Evolutionary conservation across 2,113 vertebrate species (phyloP).

Genomic region (Uria lomvia): DNA sequence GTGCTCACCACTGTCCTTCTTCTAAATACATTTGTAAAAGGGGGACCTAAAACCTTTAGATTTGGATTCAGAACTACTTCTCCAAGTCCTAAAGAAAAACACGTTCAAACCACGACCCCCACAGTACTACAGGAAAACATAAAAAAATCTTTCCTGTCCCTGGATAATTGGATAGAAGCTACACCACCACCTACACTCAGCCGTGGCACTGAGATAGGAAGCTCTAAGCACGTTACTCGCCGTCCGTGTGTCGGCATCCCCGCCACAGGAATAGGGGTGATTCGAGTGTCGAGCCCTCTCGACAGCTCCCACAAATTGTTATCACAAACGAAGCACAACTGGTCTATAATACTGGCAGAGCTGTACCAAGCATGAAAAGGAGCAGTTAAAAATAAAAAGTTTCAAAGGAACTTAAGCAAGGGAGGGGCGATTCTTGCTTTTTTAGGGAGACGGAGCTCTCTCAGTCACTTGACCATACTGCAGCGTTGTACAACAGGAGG

Average conservation of each 20-base stretch:
- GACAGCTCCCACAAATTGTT: background rate
- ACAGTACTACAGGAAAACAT: accelerated
- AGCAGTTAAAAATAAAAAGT: background rate
- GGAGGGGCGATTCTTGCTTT: background rate
- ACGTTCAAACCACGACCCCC: background rate
- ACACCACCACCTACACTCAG: background rate
- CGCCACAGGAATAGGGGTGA: background rate
- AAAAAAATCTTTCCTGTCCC: background rate
- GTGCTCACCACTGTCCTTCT: background rate
- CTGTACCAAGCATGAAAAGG: background rate
- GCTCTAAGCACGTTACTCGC: background rate
- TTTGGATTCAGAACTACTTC: background rate
- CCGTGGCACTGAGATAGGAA: accelerated
- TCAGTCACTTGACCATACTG: too few species aligned
- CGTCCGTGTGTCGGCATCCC: background rate
- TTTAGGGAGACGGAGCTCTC: background rate
- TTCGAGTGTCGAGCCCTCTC: background rate
- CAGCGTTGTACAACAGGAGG: background rate
- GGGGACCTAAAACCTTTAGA: background rate
- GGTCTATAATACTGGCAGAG: background rate
- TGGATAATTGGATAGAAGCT: background rate
- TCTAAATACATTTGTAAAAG: background rate
- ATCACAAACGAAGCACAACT: background rate
- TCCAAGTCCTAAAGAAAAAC: background rate
- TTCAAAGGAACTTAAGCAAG: background rate